Evolutionary conservation across 2,888 invertebrate species (phyloP).

Genomic region (Phengaris arion): DNA sequence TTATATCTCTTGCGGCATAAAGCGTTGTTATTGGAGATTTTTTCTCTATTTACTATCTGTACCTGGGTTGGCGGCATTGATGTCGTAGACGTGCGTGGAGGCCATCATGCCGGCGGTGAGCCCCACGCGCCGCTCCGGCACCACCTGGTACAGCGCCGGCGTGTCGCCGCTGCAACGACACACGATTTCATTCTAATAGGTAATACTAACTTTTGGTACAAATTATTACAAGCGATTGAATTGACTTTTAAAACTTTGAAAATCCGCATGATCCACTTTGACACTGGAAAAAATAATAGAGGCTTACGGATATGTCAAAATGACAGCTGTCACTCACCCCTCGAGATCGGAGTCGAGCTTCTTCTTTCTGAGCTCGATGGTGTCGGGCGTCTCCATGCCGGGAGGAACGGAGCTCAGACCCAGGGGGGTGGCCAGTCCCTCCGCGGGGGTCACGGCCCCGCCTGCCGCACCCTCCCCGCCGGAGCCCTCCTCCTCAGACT

Average conservation of each 20-base stretch:
- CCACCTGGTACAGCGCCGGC: conserved; percentile 95
- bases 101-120: conserved; percentile 98
- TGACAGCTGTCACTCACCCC: conserved; percentile 79
- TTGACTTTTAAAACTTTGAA: too few relatives aligned
- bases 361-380: conserved; percentile 97
- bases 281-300: too few relatives aligned
- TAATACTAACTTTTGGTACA: too few relatives aligned
- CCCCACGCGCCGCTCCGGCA: conserved; percentile 96
- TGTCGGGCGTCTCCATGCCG: conserved; percentile 98
- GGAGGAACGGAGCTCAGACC: conserved; percentile 94
- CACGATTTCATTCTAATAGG: not conserved
- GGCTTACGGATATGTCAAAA: not conserved
- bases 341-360: conserved; percentile 98
- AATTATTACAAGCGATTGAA: too few relatives aligned
- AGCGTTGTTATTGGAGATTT: too few relatives aligned
- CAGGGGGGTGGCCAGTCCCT: conserved; percentile 96
- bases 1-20: too few relatives aligned
- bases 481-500: conserved; percentile 52
- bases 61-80: conserved; percentile 82
- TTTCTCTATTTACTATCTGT: not conserved
- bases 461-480: conserved; percentile 71
- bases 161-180: conserved; percentile 86
- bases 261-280: too few relatives aligned
- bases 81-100: conserved; percentile 98
- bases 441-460: conserved; percentile 88